phyloP scores from a whole-genome alignment of 1,140 invertebrate genomes.

The Zaprionus nigranus region DNA sequence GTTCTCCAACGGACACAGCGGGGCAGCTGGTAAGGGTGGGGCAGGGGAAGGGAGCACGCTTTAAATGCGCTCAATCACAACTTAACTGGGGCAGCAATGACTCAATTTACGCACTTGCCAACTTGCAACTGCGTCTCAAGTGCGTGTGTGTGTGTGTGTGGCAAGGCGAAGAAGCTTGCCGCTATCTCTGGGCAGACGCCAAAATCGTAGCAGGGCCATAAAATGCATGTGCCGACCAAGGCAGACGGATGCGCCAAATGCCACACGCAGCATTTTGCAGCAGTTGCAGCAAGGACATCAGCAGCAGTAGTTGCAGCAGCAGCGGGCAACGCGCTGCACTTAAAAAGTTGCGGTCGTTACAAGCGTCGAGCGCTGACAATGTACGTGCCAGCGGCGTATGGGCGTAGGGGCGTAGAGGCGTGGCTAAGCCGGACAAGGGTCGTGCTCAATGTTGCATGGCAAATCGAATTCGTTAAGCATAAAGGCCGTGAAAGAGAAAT shows the following conservation, averaged over 20 bases:
- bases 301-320: constrained; percentile 4
- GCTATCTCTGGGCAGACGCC: not conserved
- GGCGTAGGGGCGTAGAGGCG: not conserved
- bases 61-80: constrained; percentile 77
- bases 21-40: not conserved
- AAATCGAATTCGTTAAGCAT: constrained; percentile 42
- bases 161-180: not conserved
- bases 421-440: constrained; percentile 27
- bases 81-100: constrained; percentile 51
- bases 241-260: constrained; percentile 6
- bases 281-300: constrained; percentile 12
- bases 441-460: constrained; percentile 24
- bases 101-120: constrained; percentile 63
- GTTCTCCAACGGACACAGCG: not conserved
- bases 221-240: constrained; percentile 32
- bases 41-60: not conserved
- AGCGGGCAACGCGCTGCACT: constrained; percentile 24
- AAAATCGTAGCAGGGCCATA: constrained; percentile 31
- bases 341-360: constrained; percentile 45
- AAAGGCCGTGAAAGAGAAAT: constrained; percentile 5
- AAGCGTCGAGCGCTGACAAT: constrained; percentile 32
- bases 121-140: constrained; percentile 26
- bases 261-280: constrained; percentile 9
- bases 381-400: not conserved
- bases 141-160: not conserved